Evolutionary conservation across 1,140 invertebrate species (phyloP), one percentile per base, ranked within the genome.

Genomic region (Lordiphosa collinella): DNA sequence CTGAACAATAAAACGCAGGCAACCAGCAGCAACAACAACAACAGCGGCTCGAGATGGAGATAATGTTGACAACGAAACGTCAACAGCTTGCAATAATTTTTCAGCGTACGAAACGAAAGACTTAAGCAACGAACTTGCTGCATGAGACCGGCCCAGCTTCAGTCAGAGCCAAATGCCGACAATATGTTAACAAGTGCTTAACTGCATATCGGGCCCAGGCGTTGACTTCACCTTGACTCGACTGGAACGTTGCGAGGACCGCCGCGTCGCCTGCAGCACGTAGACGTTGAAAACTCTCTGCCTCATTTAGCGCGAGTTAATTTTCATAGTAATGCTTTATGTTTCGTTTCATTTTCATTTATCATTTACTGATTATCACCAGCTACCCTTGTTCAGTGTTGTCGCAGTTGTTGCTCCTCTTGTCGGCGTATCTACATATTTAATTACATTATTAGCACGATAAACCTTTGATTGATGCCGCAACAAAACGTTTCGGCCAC

Each of bases 141-240:
- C 43, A 44, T 10, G 2, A 37, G 22, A 31, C 10, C 14, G 14
- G 36, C 18, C 48, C 37, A 29, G 25, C 43, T 22, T 47, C 32
- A 16, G 34, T 43, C 52, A 52, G 36, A 53, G 69, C 69, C 61
- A 84, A 84, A 78, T 84, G 78, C 78, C 78, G 80, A 85, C 78
- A 85, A 69, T 84, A 85, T 84, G 78, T 84, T 84, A 84, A 84
- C 78, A 84, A 84, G 79, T 84, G 78, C 79, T 84, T 85, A 84
- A 84, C 79, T 84, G 73, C 73, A 84, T 40, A 59, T 60, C 48
- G 31, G 41, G 25, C 16, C 52, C 73, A 78, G 73, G 73, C 74
- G 74, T 73, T 78, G 74, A 79, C 69, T 78, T 80, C 63, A 78
- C 74, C 74, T 78, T 78, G 74, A 78, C 18, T 22, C 13, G 47